Evolutionary conservation across 2,888 invertebrate species (phyloP).

Genomic region (Epinotia bilunana): DNA sequence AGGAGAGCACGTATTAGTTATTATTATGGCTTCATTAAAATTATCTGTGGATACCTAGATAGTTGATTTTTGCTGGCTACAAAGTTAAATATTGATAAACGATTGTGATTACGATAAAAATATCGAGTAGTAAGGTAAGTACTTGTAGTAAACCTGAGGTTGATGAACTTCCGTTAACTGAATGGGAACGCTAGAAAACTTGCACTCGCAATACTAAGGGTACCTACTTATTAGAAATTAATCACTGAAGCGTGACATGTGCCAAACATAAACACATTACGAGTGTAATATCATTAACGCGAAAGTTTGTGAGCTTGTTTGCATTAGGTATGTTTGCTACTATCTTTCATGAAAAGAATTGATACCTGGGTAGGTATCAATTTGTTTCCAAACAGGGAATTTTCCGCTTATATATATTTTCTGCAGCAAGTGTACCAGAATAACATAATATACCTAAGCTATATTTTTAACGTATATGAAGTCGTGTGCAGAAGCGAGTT

Average conservation of each 20-base stretch:
- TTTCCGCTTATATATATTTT: no score
- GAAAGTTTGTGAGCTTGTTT: neutral
- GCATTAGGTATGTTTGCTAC: no score
- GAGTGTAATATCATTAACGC: neutral
- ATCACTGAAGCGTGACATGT: constrained; percentile 18
- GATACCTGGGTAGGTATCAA: no score
- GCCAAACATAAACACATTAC: neutral
- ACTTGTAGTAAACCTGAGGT: constrained; percentile 62
- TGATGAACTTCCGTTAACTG: constrained; percentile 78
- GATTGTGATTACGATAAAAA: constrained; percentile 65
- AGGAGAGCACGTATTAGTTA: neutral
- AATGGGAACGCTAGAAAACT: constrained; percentile 57
- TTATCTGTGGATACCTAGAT: constrained; percentile 2
- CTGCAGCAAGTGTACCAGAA: no score
- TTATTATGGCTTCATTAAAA: neutral
- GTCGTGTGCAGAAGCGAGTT: neutral
- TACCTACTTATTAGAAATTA: constrained; percentile 8
- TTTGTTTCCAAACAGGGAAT: no score
- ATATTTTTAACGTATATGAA: no score
- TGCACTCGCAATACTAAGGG: constrained; percentile 1
- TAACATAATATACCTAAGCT: no score
- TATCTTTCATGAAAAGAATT: no score
- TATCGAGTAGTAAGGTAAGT: constrained; percentile 45
- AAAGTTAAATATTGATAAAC: constrained; percentile 29
- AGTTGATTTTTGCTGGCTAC: neutral